Conservation (phyloP, 2,113 vertebrate species). For the Abramis brama region DNA sequence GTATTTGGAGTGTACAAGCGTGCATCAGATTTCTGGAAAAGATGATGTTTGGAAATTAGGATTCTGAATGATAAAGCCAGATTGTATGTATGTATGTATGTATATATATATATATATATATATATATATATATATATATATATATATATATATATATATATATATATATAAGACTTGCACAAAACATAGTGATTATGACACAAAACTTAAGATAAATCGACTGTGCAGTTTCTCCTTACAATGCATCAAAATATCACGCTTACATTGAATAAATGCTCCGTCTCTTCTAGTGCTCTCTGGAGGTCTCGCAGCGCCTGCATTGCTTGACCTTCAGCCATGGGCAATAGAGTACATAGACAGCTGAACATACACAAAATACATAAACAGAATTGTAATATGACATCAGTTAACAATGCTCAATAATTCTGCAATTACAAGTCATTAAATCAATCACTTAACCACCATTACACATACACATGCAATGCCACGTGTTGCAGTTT, state of each 20-base stretch:
- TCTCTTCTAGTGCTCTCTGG: fast-evolving
- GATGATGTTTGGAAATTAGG: not conserved
- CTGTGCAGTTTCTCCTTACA: not conserved
- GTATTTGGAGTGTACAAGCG: conserved; percentile 67
- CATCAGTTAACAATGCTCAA: not conserved
- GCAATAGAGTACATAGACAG: conserved; percentile 52
- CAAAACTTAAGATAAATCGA: not conserved
- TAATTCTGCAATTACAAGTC: not conserved
- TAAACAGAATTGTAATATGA: not conserved
- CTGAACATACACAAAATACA: conserved; percentile 36
- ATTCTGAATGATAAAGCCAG: not conserved
- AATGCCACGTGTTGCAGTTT: not conserved
- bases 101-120: too few relatives aligned
- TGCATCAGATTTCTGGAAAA: conserved; percentile 67
- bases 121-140: too few relatives aligned
- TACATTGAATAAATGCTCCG: conserved; percentile 15
- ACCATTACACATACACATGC: not conserved
- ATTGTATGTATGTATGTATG: too few relatives aligned
- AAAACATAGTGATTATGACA: not conserved
- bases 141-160: too few relatives aligned
- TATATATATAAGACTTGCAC: not conserved
- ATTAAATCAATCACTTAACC: too few relatives aligned
- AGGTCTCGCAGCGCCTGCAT: not conserved
- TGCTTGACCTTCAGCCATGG: conserved; percentile 33
- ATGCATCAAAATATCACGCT: not conserved